Base-by-base conservation (phyloP, 64 coral and sea anemone genomes). In the Porites australiensis region DNA sequence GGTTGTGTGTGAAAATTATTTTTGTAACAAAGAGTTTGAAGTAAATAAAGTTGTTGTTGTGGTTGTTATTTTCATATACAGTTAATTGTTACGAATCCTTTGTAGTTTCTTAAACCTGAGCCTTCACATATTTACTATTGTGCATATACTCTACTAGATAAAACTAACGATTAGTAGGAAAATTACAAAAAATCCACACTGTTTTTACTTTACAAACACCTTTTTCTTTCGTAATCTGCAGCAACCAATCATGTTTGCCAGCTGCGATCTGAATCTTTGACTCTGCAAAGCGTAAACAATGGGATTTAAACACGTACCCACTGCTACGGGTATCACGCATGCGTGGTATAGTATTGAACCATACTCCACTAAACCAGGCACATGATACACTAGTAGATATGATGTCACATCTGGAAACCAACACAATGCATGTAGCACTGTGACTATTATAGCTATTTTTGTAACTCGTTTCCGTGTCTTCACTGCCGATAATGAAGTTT, bases 371-470 rank as follows among this genome's bases (percentile, higher is more conserved):
- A 47, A 73, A 3, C 70, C 70, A 73, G 70, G 70, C 23, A 73
- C 70, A 46, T 73, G 70, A 73, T 73, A 73, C 8, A 13, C 70
- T 2, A 73, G 23, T 4, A 73, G 44, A 44, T 73, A 73, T 73
- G 70, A 73, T 2, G 70, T 73, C 70, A 45, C 70, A 9, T 73
- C 70, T 11, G 70, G 70, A 73, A 73, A 14, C 70, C 70, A 73
- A 73, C 43, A 73, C 9, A 73, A 46, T 13, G 70, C 70, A 46
- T 73, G 70, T 20, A 73, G 8, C 43, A 73, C 70, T 43, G 70
- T 73, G 23, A 73, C 70, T 73, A 10, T 45, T 7, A 73, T 44
- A 7, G 70, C 70, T 11, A 73, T 73, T 73, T 73, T 73, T 14
- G 70, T 73, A 7, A 73, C 44, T 8, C 70, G 70, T 43, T 73